These are phyloP conservation scores for Myripristis jacobus DNA, from an alignment of 2,797 vertebrate genomes.

Conservation along the genomic window DNA sequence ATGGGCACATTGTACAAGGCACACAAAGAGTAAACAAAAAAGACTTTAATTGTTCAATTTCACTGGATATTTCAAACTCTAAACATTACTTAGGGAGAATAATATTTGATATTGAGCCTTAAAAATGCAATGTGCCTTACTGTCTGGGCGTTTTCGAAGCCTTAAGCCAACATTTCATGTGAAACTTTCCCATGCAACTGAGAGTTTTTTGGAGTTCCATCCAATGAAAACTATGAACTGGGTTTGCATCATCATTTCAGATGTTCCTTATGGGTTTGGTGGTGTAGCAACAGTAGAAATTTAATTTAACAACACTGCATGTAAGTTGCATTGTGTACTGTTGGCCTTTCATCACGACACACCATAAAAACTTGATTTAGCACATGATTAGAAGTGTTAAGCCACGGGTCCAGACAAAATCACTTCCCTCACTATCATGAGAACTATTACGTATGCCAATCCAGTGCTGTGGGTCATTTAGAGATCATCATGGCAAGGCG, in stretches of 20 bases:
- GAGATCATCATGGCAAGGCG: conserved; percentile 23
- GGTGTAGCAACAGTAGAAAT: too few relatives aligned
- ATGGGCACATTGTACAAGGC: conserved; percentile 14
- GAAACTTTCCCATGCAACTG: too few relatives aligned
- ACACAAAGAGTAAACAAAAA: conserved; percentile 31
- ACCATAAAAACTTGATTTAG: conserved; percentile 11
- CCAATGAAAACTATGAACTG: too few relatives aligned
- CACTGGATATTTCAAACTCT: conserved; percentile 17
- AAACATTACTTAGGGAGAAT: background rate
- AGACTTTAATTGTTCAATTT: conserved; percentile 22
- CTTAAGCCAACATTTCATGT: too few relatives aligned
- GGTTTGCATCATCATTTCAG: too few relatives aligned
- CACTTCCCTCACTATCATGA: conserved; percentile 25
- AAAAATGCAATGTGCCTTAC: conserved; percentile 5
- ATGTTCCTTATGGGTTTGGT: too few relatives aligned
- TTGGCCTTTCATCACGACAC: background rate
- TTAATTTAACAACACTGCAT: too few relatives aligned
- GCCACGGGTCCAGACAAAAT: conserved; percentile 31
- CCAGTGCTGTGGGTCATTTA: conserved; percentile 16
- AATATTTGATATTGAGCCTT: background rate
- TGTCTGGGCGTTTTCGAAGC: conserved; percentile 29
- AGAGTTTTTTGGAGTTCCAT: too few relatives aligned
- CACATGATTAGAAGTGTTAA: background rate
- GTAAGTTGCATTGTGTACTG: too few relatives aligned
- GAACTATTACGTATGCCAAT: conserved; percentile 36